Conservation (phyloP, 1,140 invertebrate species). For the Drosophila nebulosa region DNA sequence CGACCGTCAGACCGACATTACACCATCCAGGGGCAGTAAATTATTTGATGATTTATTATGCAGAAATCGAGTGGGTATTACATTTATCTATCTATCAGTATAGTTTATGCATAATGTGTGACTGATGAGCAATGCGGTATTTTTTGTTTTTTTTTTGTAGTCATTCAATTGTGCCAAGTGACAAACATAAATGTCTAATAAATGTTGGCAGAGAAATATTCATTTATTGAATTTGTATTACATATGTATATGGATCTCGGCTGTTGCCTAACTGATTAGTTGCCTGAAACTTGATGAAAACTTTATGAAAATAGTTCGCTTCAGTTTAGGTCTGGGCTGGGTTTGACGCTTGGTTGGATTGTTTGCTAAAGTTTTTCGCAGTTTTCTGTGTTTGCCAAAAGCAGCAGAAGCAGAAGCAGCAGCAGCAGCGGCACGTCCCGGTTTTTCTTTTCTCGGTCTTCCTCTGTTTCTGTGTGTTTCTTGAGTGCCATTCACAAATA, state of each 20-base stretch:
- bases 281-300: constrained; percentile 23
- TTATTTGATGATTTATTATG: constrained; percentile 68
- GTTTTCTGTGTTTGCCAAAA: constrained; percentile 35
- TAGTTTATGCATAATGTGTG: neutral
- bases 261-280: constrained; percentile 46
- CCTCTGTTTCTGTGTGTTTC: constrained; percentile 23
- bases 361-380: constrained; percentile 30
- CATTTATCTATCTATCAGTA: neutral
- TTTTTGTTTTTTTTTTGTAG: neutral
- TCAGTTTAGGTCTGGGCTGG: neutral
- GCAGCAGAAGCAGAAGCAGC: too few species aligned
- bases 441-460: constrained; percentile 21
- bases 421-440: constrained; percentile 45
- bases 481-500: constrained; percentile 70
- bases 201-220: constrained; percentile 11
- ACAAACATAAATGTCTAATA: constrained; percentile 15
- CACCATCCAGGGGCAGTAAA: constrained; percentile 32
- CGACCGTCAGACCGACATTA: neutral
- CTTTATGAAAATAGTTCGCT: constrained; percentile 47
- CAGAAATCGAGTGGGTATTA: constrained; percentile 4
- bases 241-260: neutral
- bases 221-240: neutral
- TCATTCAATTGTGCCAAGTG: neutral
- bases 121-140: neutral
- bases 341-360: constrained; percentile 2